A percentile compares a stretch with the other conserved stretches of the same genome.
phyloP scores from a whole-genome alignment of 2,113 vertebrate species.

The Pseudolaguvia tuberculata region DNA sequence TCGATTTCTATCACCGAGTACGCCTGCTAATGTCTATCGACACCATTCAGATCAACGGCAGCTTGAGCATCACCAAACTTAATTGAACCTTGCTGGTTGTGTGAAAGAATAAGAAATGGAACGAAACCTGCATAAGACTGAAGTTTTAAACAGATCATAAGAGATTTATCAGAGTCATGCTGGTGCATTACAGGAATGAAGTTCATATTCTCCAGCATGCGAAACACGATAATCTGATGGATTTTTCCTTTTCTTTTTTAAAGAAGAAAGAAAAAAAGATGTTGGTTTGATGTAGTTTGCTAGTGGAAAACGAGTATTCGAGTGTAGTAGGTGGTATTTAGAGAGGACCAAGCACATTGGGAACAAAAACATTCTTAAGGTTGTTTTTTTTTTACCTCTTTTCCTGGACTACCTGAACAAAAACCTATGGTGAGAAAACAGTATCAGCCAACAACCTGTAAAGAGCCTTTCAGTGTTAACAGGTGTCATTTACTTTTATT shows the following conservation, averaged over 20 bases:
- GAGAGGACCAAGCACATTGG: too few species aligned
- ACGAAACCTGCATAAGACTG: neutral
- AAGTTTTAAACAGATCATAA: neutral
- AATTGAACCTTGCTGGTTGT: constrained; percentile 62
- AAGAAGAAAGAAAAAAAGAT: neutral
- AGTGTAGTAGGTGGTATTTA: too few species aligned
- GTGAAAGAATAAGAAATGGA: too few species aligned
- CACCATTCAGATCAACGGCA: constrained; percentile 88
- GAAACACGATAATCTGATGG: neutral
- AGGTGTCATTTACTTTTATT: neutral
- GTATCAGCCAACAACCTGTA: neutral
- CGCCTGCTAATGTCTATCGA: constrained; percentile 76
- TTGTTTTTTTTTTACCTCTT: too few species aligned
- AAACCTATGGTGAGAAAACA: too few species aligned
- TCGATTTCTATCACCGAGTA: constrained; percentile 87
- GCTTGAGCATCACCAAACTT: constrained; percentile 86
- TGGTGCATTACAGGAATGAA: neutral
- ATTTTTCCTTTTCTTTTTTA: neutral
- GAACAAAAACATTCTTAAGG: too few species aligned
- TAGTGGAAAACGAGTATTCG: too few species aligned
- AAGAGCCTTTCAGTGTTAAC: constrained; percentile 4
- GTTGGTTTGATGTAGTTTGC: neutral
- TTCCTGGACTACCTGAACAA: too few species aligned
- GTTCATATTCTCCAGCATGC: neutral
- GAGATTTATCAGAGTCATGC: neutral